Percentiles rank a stretch among this genome's conserved stretches.
Evolutionary conservation across 2,888 invertebrate genomes (phyloP).

Genomic region (Mantis religiosa): DNA sequence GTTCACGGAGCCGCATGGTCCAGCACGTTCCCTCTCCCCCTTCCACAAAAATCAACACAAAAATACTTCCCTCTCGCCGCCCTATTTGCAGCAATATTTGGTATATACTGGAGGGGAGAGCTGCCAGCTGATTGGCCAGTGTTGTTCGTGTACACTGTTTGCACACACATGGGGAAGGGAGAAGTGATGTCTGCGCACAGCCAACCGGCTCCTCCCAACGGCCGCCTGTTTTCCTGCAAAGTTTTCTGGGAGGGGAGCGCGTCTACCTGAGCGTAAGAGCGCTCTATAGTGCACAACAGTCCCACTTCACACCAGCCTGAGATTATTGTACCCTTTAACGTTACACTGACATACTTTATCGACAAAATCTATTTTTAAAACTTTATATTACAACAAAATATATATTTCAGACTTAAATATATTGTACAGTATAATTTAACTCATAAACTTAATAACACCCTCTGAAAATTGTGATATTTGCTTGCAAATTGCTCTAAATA

Average conservation of each 20-base stretch:
- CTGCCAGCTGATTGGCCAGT: slow-evolving; percentile 12
- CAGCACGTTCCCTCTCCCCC: not conserved
- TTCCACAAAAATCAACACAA: not conserved
- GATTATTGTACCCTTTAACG: too few relatives aligned
- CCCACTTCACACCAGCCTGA: too few relatives aligned
- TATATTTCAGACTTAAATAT: too few relatives aligned
- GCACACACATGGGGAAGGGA: not conserved
- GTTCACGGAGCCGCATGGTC: not conserved
- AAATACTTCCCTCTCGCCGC: not conserved
- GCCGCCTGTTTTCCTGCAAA: slow-evolving; percentile 13
- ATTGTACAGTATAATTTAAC: too few relatives aligned
- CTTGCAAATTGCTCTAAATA: too few relatives aligned
- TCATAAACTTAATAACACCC: too few relatives aligned
- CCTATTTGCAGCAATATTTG: slow-evolving; percentile 25
- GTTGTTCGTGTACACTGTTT: slow-evolving; percentile 24
- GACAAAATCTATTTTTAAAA: too few relatives aligned
- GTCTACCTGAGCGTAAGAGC: not conserved
- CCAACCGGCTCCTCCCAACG: not conserved
- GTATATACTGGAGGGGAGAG: slow-evolving; percentile 10
- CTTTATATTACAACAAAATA: too few relatives aligned
- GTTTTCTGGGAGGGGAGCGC: not conserved
- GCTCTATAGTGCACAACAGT: not conserved
- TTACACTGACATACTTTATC: too few relatives aligned
- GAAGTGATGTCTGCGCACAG: not conserved
- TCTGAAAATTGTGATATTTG: too few relatives aligned